Evolutionary conservation across 2,888 invertebrate genomes (phyloP), one percentile per base, ranked within the genome.

Genomic region (Tyria jacobaeae): DNA sequence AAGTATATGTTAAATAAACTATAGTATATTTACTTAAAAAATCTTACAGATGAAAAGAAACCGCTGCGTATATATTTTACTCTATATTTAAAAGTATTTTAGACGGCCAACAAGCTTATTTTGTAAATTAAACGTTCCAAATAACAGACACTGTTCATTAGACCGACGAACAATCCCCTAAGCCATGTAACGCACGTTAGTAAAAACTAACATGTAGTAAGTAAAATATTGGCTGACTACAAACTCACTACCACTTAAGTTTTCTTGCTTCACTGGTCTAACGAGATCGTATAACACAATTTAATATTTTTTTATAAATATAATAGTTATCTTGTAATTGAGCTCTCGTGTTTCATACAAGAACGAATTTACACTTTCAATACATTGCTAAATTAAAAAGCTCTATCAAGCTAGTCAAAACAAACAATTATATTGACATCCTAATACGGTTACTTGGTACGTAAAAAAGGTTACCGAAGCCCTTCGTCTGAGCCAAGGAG

Each of bases 351-450:
- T 44, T 54, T 31, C 21, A 27, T 44, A 7, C 31, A 9, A 54
- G 17, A 54, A 41, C 7, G 9, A 37, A 7, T 49, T 14, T 27
- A 48, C 24, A n/a, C n/a, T n/a, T n/a, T n/a, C n/a, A 48, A 48
- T 35, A 47, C 24, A 34, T 49, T 31, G 15, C 21, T 1, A 31
- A 48, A 54, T 39, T 25, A 24, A 27, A 49, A 55, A 59, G 55
- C 51, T 47, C 57, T 21, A 76, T 74, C 70, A 69, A 74, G 60
- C 57, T 64, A 67, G 54, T 60, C 70, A 74, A 76, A 80, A 79
- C 74, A 82, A 85, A 79, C 78, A 80, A 73, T 79, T 72, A 63
- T 87, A 90, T 89, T 84, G 89, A 88, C 87, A 84, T 79, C 73
- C 75, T 79, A 79, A 82, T 85, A 85, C 67, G 55, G 69, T 64